Conservation (phyloP, 1,140 invertebrate genomes). For the Caerostris extrusa region DNA sequence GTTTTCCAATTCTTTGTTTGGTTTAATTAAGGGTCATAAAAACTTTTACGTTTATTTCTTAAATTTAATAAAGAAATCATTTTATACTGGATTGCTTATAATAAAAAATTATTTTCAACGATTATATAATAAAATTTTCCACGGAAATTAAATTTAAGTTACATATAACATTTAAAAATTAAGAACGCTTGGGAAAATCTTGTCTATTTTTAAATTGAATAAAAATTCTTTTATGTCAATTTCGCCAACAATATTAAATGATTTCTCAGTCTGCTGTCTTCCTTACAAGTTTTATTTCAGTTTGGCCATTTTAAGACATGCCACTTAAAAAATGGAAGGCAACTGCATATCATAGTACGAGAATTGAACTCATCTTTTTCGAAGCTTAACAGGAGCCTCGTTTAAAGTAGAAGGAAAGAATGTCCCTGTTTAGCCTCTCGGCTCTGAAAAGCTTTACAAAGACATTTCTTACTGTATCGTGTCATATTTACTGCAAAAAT, state of each 20-base stretch:
- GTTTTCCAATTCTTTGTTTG: background rate
- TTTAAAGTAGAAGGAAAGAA: conserved; percentile 22
- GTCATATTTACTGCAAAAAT: conserved; percentile 15
- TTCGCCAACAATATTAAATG: background rate
- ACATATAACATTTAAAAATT: background rate
- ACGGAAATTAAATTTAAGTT: background rate
- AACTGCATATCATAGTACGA: background rate
- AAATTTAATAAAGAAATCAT: no score
- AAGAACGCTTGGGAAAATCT: background rate
- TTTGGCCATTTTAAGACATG: background rate
- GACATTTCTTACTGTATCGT: conserved; percentile 48
- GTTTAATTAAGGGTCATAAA: background rate
- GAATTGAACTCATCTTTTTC: conserved; percentile 22
- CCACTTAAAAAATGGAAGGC: background rate
- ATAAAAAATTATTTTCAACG: no score
- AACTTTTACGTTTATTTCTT: background rate
- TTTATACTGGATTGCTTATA: no score
- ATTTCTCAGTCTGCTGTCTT: background rate
- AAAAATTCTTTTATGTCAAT: background rate
- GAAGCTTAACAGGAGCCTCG: conserved; percentile 4
- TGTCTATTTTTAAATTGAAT: background rate
- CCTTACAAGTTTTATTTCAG: background rate
- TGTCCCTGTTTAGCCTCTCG: conserved; percentile 15
- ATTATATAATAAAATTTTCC: no score
- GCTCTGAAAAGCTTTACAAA: conserved; percentile 43